These are phyloP conservation scores for Zeugodacus cucurbitae DNA, from an alignment of 1,140 invertebrate genomes.

Conservation along the genomic window DNA sequence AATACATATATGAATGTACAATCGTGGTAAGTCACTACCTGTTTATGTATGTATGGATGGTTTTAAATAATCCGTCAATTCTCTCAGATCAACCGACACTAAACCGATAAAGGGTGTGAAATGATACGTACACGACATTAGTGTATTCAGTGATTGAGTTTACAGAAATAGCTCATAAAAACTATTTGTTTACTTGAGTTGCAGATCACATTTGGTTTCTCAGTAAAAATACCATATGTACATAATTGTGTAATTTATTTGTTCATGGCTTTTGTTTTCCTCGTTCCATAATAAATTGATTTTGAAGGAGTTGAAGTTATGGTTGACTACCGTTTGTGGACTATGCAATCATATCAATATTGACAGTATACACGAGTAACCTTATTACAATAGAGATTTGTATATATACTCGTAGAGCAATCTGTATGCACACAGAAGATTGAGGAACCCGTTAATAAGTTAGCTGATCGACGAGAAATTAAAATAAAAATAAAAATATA, in stretches of 20 bases:
- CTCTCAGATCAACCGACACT: not conserved
- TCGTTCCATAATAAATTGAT: not conserved
- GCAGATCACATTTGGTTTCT: not conserved
- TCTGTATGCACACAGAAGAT: no score
- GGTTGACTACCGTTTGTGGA: not conserved
- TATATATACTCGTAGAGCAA: no score
- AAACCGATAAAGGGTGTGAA: not conserved
- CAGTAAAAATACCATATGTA: not conserved
- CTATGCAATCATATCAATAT: no score
- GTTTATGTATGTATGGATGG: not conserved
- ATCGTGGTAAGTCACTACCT: no score
- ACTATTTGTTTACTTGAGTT: not conserved
- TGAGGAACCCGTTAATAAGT: no score
- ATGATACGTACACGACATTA: no score
- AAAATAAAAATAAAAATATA: no score
- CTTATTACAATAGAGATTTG: no score
- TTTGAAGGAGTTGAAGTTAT: not conserved
- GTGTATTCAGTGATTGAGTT: not conserved
- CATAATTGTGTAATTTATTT: not conserved
- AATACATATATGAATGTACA: no score
- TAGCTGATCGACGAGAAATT: no score
- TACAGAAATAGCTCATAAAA: not conserved
- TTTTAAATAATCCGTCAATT: not conserved
- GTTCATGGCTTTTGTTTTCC: not conserved
- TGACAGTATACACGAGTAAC: no score